These are phyloP conservation scores for Folsomia candida DNA, from an alignment of 2,888 invertebrate species.

Conservation along the genomic window DNA sequence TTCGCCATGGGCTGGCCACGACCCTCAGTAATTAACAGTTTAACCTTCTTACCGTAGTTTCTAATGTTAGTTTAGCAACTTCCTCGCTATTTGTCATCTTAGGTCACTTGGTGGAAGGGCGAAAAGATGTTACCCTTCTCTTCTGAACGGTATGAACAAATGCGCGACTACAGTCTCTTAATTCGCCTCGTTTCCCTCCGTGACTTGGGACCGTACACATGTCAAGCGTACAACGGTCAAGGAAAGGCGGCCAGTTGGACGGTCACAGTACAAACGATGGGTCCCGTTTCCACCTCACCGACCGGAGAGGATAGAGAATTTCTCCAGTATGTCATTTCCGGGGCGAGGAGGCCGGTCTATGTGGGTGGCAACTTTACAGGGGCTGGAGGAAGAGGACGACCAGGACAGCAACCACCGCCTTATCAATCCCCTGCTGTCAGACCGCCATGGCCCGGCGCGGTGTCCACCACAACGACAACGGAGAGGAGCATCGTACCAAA, in stretches of 20 bases:
- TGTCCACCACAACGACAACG: neutral
- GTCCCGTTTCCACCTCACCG: constrained; percentile 62
- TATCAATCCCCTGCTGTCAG: no score
- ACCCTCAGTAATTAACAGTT: constrained; percentile 72
- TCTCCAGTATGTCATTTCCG: constrained; percentile 61
- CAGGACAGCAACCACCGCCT: neutral
- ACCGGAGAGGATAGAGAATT: constrained; percentile 62
- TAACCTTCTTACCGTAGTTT: no score
- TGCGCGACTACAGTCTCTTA: constrained; percentile 70
- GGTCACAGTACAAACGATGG: constrained; percentile 69
- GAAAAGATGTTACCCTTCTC: constrained; percentile 70
- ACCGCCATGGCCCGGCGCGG: neutral
- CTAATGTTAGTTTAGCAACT: no score
- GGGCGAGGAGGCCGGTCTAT: neutral
- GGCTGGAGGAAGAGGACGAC: neutral
- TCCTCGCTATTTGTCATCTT: no score
- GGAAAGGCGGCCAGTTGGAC: constrained; percentile 75
- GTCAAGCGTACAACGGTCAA: constrained; percentile 76
- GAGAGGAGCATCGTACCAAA: constrained; percentile 5
- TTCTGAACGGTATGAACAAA: constrained; percentile 68
- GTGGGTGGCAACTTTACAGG: neutral
- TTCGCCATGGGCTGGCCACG: constrained; percentile 77
- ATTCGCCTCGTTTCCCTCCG: constrained; percentile 69
- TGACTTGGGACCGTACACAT: constrained; percentile 81
- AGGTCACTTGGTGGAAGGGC: constrained; percentile 85